Base-by-base conservation (phyloP, 2,888 invertebrate species). In the Amphipoea oculea region DNA sequence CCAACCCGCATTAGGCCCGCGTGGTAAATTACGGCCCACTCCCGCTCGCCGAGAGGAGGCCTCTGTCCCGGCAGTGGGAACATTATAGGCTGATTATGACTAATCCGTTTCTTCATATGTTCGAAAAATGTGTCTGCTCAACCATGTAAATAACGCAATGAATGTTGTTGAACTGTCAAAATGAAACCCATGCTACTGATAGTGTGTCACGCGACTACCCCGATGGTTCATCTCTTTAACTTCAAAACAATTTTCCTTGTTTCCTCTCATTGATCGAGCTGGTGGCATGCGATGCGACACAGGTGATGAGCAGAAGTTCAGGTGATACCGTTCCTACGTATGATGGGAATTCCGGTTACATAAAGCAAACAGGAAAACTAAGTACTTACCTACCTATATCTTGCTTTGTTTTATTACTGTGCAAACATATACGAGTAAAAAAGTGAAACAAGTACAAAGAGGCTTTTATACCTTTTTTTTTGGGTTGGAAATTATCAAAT, bases 161-260 rank as follows among this genome's bases (percentile, higher is more conserved):
- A 23, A 23, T 57, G 23, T 57, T 9, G 57, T 57, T 9, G 9
- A 57, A 57, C 23, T 9, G 23, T 57, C 57, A 23, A 57, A 57
- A 23, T 57, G 9, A 57, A 23, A 23, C 23, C 23, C 23, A 57
- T 9, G 9, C 9, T 57, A 57, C 4, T 1, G 23, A 23, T 57
- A 57, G 23, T 57, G 9, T 57, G 57, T 23, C 9, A 45, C 45
- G 45, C 11, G 11, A 45, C 12, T 12, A 23, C 57, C 23, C 57
- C 20, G 23, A 23, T 57, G 67, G 76, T 76, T 76, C 48, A 68
- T 73, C 63, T 67, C 29, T 42, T 66, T 42, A 36, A 57, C 40
- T 62, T 66, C 23, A 23, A 66, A 36, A 68, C 29, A 17, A 74
- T 76, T 81, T 81, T 87, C 79, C 78, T 85, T 66, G 62, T 84